Conservation (phyloP, 2,113 vertebrate genomes). For the Proterorhinus semilunaris region DNA sequence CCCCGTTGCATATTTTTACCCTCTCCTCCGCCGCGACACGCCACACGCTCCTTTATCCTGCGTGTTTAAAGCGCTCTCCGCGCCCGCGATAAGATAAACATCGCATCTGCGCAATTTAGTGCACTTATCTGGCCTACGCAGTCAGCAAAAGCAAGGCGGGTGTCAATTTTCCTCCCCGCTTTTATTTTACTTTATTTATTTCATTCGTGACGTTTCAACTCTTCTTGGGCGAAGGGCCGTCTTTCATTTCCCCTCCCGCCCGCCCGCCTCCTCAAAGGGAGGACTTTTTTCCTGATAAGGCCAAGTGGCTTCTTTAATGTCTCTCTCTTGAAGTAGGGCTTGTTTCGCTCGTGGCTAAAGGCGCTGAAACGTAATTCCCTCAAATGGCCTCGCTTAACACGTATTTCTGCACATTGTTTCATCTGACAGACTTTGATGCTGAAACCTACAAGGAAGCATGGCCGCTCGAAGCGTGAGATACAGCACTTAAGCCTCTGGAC, state of each 20-base stretch:
- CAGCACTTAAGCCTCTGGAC: no score
- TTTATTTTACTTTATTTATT: conserved; percentile 57
- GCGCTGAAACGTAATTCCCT: conserved; percentile 45
- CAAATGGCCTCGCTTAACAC: conserved; percentile 35
- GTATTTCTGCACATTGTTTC: conserved; percentile 38
- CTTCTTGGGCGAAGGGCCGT: conserved; percentile 28
- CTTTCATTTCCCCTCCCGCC: conserved; percentile 48
- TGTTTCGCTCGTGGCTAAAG: conserved; percentile 28
- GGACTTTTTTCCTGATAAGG: conserved; percentile 70
- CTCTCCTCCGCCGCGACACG: conserved; percentile 47
- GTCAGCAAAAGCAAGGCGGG: conserved; percentile 76
- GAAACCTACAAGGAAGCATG: not conserved
- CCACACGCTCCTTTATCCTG: conserved; percentile 65
- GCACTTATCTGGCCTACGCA: conserved; percentile 78
- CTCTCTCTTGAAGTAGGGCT: conserved; percentile 61
- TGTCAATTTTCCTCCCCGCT: conserved; percentile 69
- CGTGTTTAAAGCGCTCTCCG: conserved; percentile 66
- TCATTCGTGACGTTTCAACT: conserved; percentile 63
- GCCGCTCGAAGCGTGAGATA: not conserved
- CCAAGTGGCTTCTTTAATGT: conserved; percentile 71
- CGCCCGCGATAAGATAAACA: conserved; percentile 79
- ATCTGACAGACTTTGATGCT: not conserved
- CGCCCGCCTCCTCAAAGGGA: conserved; percentile 50
- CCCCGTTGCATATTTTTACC: conserved; percentile 56
- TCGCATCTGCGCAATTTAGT: conserved; percentile 79